Percentiles rank a stretch among this genome's conserved stretches.
Evolutionary conservation across 2,113 vertebrate genomes (phyloP).

Genomic region (Xiphorhynchus elegans): DNA sequence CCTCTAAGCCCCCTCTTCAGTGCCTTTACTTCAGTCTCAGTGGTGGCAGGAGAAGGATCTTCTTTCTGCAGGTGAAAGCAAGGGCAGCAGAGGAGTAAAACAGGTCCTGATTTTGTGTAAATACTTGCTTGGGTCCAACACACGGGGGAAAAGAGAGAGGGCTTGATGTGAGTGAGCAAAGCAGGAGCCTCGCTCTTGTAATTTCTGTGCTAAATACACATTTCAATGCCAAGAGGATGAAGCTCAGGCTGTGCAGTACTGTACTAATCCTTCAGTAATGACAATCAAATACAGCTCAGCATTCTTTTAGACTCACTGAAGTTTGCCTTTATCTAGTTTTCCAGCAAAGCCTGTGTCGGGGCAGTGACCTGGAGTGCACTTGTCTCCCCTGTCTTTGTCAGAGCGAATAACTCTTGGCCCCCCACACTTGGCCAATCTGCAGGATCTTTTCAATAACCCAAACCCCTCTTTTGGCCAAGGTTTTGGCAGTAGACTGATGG

Average conservation of each 20-base stretch:
- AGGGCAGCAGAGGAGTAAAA: background rate
- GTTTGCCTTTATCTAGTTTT: background rate
- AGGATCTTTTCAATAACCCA: background rate
- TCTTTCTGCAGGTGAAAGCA: background rate
- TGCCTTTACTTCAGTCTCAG: background rate
- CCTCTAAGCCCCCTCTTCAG: background rate
- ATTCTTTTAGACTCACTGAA: background rate
- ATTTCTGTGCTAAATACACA: background rate
- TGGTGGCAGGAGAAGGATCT: background rate
- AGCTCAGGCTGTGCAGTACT: background rate
- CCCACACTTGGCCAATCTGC: fast-evolving
- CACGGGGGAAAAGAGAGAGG: background rate
- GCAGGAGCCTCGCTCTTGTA: background rate
- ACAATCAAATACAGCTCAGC: background rate
- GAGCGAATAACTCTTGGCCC: background rate
- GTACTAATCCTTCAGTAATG: background rate
- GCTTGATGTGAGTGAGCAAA: background rate
- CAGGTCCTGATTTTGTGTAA: background rate
- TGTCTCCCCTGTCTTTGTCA: background rate
- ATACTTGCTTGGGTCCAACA: background rate
- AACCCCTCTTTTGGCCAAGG: fast-evolving
- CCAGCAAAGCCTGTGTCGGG: background rate
- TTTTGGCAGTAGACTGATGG: background rate
- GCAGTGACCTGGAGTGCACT: background rate
- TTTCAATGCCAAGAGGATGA: background rate